Conservation (phyloP, 1,140 invertebrate genomes). For the Holcopasites calliopsidis region DNA sequence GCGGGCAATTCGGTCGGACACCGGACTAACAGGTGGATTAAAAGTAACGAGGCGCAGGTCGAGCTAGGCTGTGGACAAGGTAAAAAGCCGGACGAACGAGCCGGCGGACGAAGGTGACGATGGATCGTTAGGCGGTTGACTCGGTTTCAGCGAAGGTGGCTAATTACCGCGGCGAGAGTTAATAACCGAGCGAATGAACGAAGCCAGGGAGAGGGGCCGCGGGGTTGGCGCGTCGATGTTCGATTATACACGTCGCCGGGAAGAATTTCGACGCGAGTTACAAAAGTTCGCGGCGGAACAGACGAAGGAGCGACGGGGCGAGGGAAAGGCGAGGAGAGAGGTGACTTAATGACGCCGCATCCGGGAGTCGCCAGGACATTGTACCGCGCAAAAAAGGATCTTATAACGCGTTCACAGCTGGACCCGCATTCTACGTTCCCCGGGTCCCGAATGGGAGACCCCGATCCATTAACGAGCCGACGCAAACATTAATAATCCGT, state of each 20-base stretch:
- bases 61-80: background rate
- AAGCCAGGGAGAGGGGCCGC: slow-evolving; percentile 38
- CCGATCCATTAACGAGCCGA: slow-evolving; percentile 67
- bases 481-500: slow-evolving; percentile 68
- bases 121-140: slow-evolving; percentile 68
- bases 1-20: slow-evolving; percentile 16
- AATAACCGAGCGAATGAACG: slow-evolving; percentile 53
- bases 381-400: slow-evolving; percentile 67
- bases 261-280: slow-evolving; percentile 5
- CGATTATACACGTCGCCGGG: slow-evolving; percentile 20
- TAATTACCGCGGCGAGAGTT: slow-evolving; percentile 50
- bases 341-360: slow-evolving; percentile 73
- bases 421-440: slow-evolving; percentile 67
- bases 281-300: slow-evolving; percentile 28
- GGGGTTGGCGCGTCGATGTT: slow-evolving; percentile 39
- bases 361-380: slow-evolving; percentile 72
- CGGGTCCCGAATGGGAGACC: slow-evolving; percentile 59
- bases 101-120: slow-evolving; percentile 59
- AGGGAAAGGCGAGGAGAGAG: slow-evolving; percentile 16
- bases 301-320: slow-evolving; percentile 10
- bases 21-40: slow-evolving; percentile 33
- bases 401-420: slow-evolving; percentile 71
- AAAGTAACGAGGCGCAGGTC: slow-evolving; percentile 19
- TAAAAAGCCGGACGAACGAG: background rate
- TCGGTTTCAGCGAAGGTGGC: slow-evolving; percentile 61